These are phyloP conservation scores for Tenrec ecaudatus DNA, from an alignment of 2,113 vertebrate genomes.

Conservation along the genomic window DNA sequence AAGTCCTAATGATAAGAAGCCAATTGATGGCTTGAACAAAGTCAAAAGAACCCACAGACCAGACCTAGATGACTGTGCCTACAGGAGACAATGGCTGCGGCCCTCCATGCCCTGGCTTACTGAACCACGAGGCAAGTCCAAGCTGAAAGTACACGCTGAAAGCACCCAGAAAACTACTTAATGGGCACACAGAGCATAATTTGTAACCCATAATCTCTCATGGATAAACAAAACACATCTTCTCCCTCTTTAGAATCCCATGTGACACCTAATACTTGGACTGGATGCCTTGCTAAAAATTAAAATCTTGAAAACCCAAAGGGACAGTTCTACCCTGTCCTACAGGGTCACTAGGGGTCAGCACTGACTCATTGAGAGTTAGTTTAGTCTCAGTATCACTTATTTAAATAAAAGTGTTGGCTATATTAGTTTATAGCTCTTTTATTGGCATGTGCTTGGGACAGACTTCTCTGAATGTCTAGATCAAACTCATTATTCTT, in stretches of 20 bases:
- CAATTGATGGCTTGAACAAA: neutral
- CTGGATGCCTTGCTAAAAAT: neutral
- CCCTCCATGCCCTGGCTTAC: neutral
- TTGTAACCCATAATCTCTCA: constrained; percentile 28
- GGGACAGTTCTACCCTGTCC: no score
- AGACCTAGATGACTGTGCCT: neutral
- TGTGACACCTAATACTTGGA: neutral
- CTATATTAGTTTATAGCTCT: neutral
- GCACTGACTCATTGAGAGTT: no score
- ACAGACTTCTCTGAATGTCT: neutral
- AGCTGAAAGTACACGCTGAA: neutral
- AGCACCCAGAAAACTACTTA: constrained; percentile 9
- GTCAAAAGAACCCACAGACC: constrained; percentile 5
- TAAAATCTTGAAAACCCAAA: no score
- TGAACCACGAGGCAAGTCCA: neutral
- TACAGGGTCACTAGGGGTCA: no score
- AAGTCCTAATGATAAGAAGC: neutral
- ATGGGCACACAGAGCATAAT: neutral
- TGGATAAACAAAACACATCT: neutral
- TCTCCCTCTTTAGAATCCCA: constrained; percentile 24
- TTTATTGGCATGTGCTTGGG: constrained; percentile 15
- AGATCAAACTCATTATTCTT: constrained; percentile 44
- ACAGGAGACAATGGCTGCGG: neutral
- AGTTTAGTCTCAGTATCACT: neutral
- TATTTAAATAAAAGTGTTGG: constrained; percentile 26